Base-by-base conservation (phyloP, 2,797 vertebrate genomes). In the Ceryle rudis region DNA sequence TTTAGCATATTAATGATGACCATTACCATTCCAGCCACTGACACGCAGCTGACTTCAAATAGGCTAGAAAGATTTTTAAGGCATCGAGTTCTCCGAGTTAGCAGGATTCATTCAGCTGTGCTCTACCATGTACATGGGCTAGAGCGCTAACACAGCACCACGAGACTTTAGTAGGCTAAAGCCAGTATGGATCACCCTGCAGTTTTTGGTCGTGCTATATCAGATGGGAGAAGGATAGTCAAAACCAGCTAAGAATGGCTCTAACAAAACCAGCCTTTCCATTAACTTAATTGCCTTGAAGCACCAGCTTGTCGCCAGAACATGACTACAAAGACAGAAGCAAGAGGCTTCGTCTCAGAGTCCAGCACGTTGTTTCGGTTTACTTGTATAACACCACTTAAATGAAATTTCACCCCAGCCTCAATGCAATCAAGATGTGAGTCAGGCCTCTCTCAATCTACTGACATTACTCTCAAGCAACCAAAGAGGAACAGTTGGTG, bases 41-140 rank as follows among this genome's bases (percentile, higher is more conserved):
- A 19, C 23, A 60, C n/a, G 31, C 0, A 70, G 64, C 25, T 84
- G 26, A 55, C 61, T 65, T 60, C 60, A 55, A 60, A 60, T 3
- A 47, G 70, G 20, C 58, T 28, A 58, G 12, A 42, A 70, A 61
- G 14, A 20, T 64, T 47, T 61, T 47, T 44, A 55, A 1, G 0
- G 69, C 46, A 14, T 23, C 1, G 1, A 25, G 25, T 42, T 65
- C 57, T 37, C 51, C 12, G 8, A 18, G 35, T 25, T 23, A 6
- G 19, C 69, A 49, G 22, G 33, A 25, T 69, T 92, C 54, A 14
- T 22, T n/a, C 54, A 47, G 2, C 25, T n/a, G 13, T n/a, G 49
- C 52, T 71, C 39, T 26, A 57, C 33, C 15, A 8, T 0, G 3
- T 21, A 22, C 0, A 0, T 11, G 39, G 0, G 0, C n/a, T 15